Conservation (phyloP, 2,113 vertebrate species). For the Saguinus midas region DNA sequence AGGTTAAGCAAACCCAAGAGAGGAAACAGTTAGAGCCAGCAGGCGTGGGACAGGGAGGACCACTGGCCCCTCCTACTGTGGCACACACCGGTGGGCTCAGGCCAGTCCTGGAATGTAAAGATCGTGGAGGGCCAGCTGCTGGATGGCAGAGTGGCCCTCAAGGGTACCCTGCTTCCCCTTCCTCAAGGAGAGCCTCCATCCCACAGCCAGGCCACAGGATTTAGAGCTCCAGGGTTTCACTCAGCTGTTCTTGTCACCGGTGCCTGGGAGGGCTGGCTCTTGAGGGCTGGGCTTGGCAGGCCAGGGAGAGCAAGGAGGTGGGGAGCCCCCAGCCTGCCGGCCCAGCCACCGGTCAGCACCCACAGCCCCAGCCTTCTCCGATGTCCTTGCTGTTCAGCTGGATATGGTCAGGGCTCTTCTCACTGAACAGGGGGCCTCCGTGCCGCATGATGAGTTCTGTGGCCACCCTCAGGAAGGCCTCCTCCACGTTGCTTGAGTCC, state of each 20-base stretch:
- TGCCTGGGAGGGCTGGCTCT: background rate
- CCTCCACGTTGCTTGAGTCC: constrained; percentile 91
- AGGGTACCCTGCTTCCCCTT: background rate
- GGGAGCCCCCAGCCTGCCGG: background rate
- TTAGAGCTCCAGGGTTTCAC: background rate
- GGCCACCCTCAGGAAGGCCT: constrained; percentile 90
- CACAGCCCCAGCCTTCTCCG: constrained; percentile 87
- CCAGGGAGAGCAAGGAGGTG: background rate
- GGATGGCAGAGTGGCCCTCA: background rate
- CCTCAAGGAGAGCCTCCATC: background rate
- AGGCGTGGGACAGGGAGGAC: fast-evolving
- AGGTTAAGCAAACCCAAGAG: background rate
- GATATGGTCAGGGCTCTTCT: constrained; percentile 88
- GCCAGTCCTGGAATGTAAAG: constrained; percentile 30
- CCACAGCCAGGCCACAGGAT: background rate
- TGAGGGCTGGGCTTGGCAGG: background rate
- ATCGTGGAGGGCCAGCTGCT: fast-evolving
- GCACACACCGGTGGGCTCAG: background rate
- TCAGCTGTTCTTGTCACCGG: background rate
- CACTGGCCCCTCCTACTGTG: background rate
- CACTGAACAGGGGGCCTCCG: constrained; percentile 89
- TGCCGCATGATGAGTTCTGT: constrained; percentile 90
- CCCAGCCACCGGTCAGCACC: constrained; percentile 85
- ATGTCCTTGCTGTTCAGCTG: constrained; percentile 92
- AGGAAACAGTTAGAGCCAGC: background rate